These are phyloP conservation scores for Allolobophora icterica DNA, from an alignment of 2,888 invertebrate genomes.

Conservation along the genomic window DNA sequence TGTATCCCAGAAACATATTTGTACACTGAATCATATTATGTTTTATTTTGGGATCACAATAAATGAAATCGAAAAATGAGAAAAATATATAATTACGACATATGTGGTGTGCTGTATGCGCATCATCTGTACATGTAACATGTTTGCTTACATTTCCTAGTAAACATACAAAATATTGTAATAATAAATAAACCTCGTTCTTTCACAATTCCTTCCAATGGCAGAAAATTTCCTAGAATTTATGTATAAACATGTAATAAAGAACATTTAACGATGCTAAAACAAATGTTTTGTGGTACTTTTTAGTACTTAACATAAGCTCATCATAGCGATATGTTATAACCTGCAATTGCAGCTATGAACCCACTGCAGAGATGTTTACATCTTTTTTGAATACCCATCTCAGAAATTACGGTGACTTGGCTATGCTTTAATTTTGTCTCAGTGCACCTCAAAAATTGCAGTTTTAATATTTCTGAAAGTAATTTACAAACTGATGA, in stretches of 20 bases:
- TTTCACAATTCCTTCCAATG: background rate
- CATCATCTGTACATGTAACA: background rate
- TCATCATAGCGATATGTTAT: background rate
- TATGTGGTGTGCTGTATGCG: background rate
- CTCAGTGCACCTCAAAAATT: too few relatives aligned
- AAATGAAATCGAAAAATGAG: too few relatives aligned
- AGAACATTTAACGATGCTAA: background rate
- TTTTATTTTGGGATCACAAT: too few relatives aligned
- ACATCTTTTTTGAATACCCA: background rate
- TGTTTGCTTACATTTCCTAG: background rate
- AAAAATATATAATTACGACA: background rate
- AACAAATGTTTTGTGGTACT: background rate
- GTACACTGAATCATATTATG: too few relatives aligned
- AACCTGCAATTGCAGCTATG: background rate
- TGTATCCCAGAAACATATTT: too few relatives aligned
- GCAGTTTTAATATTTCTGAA: too few relatives aligned
- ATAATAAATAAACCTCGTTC: background rate
- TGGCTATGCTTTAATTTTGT: too few relatives aligned
- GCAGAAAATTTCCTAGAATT: background rate
- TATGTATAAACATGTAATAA: background rate
- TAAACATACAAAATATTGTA: background rate
- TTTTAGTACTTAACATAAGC: too few relatives aligned
- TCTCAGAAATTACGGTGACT: too few relatives aligned
- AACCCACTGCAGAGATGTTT: background rate
- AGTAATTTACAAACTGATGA: too few relatives aligned